phyloP scores from a whole-genome alignment of 2,888 invertebrate genomes.

The Parnassius apollo region DNA sequence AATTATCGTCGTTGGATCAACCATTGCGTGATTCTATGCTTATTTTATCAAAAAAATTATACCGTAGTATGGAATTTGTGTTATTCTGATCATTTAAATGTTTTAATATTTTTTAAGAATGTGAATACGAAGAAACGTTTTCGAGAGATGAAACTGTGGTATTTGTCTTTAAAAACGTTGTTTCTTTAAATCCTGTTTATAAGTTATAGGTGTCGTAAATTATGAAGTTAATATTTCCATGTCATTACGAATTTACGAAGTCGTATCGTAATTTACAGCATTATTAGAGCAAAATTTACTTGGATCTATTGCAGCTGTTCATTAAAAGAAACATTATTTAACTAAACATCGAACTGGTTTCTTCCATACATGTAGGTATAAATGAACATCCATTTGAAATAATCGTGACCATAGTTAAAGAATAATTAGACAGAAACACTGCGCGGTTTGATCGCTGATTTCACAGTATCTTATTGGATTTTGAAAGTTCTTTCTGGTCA shows the following conservation, averaged over 20 bases:
- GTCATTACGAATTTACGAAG: background rate
- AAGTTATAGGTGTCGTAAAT: background rate
- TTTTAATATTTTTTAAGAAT: background rate
- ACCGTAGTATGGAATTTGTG: slow-evolving; percentile 47
- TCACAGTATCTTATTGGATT: slow-evolving; percentile 71
- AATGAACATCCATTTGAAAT: slow-evolving; percentile 47
- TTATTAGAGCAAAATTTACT: slow-evolving; percentile 24
- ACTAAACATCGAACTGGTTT: slow-evolving; percentile 36
- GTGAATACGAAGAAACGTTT: too few relatives aligned
- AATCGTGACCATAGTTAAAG: slow-evolving; percentile 65
- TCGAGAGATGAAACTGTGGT: background rate
- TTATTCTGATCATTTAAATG: slow-evolving; percentile 43
- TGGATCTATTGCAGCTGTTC: slow-evolving; percentile 29
- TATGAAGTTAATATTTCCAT: background rate
- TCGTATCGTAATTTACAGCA: background rate
- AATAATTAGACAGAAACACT: slow-evolving; percentile 68
- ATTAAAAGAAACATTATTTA: slow-evolving; percentile 34
- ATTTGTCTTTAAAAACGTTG: background rate
- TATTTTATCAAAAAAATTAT: slow-evolving; percentile 38
- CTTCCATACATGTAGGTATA: slow-evolving; percentile 37
- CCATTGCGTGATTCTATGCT: slow-evolving; percentile 36
- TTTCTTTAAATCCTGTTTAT: background rate
- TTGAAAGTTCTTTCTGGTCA: slow-evolving; percentile 64
- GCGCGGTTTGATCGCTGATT: slow-evolving; percentile 56
- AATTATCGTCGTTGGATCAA: slow-evolving; percentile 65